Conservation (phyloP, 2,888 invertebrate genomes). For the Thera britannica region DNA sequence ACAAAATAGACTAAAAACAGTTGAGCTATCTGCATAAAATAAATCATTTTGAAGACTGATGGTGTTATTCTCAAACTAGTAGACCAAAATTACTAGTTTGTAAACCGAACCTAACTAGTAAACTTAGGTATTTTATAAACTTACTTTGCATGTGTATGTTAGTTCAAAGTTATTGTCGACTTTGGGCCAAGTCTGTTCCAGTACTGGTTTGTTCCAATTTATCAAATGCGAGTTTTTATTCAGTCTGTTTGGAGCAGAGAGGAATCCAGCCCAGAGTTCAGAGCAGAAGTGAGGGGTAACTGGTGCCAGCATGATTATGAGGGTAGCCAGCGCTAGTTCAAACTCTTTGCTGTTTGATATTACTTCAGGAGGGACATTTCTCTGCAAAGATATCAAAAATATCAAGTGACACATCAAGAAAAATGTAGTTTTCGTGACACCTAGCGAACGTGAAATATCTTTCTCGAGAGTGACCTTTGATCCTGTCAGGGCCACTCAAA, state of each 20-base stretch:
- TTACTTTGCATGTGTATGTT: slow-evolving; percentile 87
- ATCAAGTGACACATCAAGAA: too few relatives aligned
- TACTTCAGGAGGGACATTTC: slow-evolving; percentile 86
- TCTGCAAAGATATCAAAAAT: slow-evolving; percentile 56
- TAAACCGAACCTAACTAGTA: too few relatives aligned
- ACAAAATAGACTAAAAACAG: too few relatives aligned
- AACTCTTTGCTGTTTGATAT: slow-evolving; percentile 88
- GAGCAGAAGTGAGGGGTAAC: slow-evolving; percentile 96
- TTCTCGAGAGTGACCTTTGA: too few relatives aligned
- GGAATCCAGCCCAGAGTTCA: slow-evolving; percentile 94
- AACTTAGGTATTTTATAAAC: slow-evolving; percentile 43
- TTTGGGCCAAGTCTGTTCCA: slow-evolving; percentile 92
- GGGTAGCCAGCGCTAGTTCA: slow-evolving; percentile 90
- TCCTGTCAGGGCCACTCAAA: too few relatives aligned
- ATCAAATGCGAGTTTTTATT: slow-evolving; percentile 78
- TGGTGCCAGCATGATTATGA: slow-evolving; percentile 94
- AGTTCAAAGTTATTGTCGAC: slow-evolving; percentile 88
- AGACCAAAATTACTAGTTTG: too few relatives aligned
- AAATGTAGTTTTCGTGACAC: too few relatives aligned
- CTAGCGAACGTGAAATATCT: too few relatives aligned
- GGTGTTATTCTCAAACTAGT: not conserved
- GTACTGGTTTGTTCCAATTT: slow-evolving; percentile 88
- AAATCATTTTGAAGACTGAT: not conserved
- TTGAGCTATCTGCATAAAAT: too few relatives aligned
- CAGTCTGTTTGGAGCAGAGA: slow-evolving; percentile 86